Percentiles rank a stretch among this genome's conserved stretches.
These are phyloP conservation scores for Unio delphinus DNA, from an alignment of 2,888 invertebrate species.

Conservation along the genomic window DNA sequence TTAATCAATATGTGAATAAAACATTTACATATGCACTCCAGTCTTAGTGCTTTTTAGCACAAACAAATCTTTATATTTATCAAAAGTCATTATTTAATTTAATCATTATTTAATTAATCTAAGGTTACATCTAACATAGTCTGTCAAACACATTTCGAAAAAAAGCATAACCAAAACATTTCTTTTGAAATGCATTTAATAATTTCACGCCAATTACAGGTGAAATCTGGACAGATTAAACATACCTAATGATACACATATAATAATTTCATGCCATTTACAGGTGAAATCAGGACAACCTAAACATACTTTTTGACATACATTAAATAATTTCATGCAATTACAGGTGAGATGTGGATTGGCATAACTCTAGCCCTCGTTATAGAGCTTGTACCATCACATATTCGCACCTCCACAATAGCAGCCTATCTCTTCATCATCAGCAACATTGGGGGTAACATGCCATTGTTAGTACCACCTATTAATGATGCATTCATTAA, in stretches of 20 bases:
- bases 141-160: too few relatives aligned
- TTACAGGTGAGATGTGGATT: slow-evolving; percentile 72
- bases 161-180: too few relatives aligned
- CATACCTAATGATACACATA: too few relatives aligned
- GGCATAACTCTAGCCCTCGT: slow-evolving; percentile 69
- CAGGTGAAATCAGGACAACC: slow-evolving; percentile 65
- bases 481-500: slow-evolving; percentile 55
- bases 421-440: slow-evolving; percentile 72
- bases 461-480: slow-evolving; percentile 69
- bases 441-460: slow-evolving; percentile 71
- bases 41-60: too few relatives aligned
- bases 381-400: slow-evolving; percentile 69
- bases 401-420: slow-evolving; percentile 67
- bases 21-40: too few relatives aligned
- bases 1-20: too few relatives aligned
- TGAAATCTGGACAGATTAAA: slow-evolving; percentile 70
- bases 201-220: slow-evolving; percentile 45
- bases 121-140: too few relatives aligned
- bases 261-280: neutral
- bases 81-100: too few relatives aligned
- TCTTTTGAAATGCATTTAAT: too few relatives aligned
- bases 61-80: too few relatives aligned
- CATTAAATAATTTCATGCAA: neutral
- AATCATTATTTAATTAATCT: too few relatives aligned
- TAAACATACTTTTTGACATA: too few relatives aligned